phyloP scores from a whole-genome alignment of 2,113 vertebrate species.

The Hiodon alosoides region DNA sequence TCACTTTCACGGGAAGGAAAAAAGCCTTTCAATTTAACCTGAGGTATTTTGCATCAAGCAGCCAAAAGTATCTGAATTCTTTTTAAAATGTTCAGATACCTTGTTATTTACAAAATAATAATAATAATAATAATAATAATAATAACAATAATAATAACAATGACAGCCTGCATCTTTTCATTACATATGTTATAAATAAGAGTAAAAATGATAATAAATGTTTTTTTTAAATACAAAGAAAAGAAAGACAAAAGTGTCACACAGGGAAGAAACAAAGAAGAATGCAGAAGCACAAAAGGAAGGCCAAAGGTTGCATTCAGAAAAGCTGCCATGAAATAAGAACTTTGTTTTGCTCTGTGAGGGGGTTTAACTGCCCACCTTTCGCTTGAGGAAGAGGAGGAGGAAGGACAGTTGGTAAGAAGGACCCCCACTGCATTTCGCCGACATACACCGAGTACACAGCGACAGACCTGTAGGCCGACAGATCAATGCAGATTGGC shows the following conservation, averaged over 20 bases:
- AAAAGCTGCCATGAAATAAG: constrained; percentile 44
- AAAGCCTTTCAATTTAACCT: constrained; percentile 73
- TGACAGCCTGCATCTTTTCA: constrained; percentile 70
- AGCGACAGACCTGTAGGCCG: constrained; percentile 39
- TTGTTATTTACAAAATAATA: constrained; percentile 60
- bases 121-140: constrained; percentile 44
- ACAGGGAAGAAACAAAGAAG: constrained; percentile 32
- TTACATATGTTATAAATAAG: constrained; percentile 67
- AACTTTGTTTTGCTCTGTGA: constrained; percentile 39
- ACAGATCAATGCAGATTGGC: constrained; percentile 48
- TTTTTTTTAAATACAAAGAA: constrained; percentile 58
- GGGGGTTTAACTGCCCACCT: constrained; percentile 40
- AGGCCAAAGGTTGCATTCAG: constrained; percentile 53
- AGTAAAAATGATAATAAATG: constrained; percentile 61
- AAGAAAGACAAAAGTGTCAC: constrained; percentile 43
- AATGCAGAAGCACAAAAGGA: constrained; percentile 57
- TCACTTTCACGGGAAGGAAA: constrained; percentile 74
- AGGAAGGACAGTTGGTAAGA: not conserved
- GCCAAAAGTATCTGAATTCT: constrained; percentile 71
- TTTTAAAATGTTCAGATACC: constrained; percentile 65
- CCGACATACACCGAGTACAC: constrained; percentile 53
- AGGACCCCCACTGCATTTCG: constrained; percentile 48
- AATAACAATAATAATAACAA: constrained; percentile 61
- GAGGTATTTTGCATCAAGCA: constrained; percentile 80
- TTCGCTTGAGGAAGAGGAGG: constrained; percentile 28